A percentile compares a stretch with the other conserved stretches of the same genome.
Conservation (phyloP, 2,888 invertebrate genomes). For the Leptothorax acervorum region DNA sequence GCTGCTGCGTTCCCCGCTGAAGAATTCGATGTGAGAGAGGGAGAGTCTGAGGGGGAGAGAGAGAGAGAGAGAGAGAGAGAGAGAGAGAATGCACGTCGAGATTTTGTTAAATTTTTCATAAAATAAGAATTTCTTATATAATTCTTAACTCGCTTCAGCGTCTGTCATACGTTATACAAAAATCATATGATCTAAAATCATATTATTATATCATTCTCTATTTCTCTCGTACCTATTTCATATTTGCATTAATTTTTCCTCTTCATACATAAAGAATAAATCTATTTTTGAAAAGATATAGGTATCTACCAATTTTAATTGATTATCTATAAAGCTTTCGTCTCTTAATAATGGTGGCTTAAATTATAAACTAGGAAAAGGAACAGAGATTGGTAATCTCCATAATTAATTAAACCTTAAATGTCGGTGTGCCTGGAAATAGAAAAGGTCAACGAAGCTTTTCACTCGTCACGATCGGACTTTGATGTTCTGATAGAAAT, state of each 20-base stretch:
- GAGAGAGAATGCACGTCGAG: neutral
- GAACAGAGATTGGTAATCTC: neutral
- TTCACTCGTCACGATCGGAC: neutral
- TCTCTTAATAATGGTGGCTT: neutral
- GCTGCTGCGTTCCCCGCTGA: neutral
- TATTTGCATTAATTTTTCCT: conserved; percentile 1
- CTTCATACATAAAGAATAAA: neutral
- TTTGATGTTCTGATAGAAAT: conserved; percentile 30
- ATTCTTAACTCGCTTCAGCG: neutral
- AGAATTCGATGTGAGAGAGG: neutral
- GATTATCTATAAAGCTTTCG: neutral
- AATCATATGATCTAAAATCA: neutral
- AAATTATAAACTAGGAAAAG: neutral
- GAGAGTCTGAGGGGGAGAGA: too few relatives aligned
- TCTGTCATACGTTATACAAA: neutral
- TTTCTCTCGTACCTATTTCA: neutral
- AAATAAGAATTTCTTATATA: neutral
- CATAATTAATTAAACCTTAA: neutral
- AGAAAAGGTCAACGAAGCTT: neutral
- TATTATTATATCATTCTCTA: neutral
- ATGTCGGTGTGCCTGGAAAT: neutral
- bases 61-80: too few relatives aligned
- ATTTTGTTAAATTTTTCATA: conserved; percentile 10
- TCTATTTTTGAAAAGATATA: neutral
- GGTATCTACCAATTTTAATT: neutral